Evolutionary conservation across 2,113 vertebrate species (phyloP).

Genomic region (Geococcyx californianus): DNA sequence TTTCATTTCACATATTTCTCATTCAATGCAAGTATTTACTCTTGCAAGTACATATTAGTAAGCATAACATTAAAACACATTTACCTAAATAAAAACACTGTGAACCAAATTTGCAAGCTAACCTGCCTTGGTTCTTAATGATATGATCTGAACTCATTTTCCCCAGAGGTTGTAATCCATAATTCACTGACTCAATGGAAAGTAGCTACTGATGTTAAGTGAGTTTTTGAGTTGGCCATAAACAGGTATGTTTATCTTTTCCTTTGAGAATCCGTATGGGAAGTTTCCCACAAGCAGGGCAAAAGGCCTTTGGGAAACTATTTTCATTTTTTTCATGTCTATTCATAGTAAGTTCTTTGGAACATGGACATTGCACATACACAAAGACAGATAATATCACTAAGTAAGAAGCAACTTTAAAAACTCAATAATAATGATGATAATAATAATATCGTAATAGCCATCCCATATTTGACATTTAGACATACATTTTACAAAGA

Average conservation of each 20-base stretch:
- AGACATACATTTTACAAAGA: background rate
- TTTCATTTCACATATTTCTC: background rate
- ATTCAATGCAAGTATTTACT: slow-evolving; percentile 7
- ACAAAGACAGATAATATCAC: too few relatives aligned
- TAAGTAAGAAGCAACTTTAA: too few relatives aligned
- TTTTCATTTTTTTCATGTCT: background rate
- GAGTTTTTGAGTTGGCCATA: background rate
- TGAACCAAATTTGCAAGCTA: slow-evolving; percentile 31
- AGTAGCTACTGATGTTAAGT: background rate
- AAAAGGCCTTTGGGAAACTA: background rate
- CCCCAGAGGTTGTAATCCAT: background rate
- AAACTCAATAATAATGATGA: background rate
- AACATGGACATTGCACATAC: too few relatives aligned
- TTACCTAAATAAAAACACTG: slow-evolving; percentile 34
- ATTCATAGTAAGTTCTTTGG: background rate
- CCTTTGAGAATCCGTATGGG: background rate
- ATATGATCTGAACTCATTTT: slow-evolving; percentile 8
- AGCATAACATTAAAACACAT: background rate
- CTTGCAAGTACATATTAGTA: background rate
- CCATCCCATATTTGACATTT: background rate
- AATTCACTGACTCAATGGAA: slow-evolving; percentile 13
- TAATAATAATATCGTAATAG: background rate
- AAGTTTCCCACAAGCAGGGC: background rate
- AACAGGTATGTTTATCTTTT: background rate
- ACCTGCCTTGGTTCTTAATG: background rate